Conservation (phyloP, 2,888 invertebrate genomes). For the Pandemis corylana region DNA sequence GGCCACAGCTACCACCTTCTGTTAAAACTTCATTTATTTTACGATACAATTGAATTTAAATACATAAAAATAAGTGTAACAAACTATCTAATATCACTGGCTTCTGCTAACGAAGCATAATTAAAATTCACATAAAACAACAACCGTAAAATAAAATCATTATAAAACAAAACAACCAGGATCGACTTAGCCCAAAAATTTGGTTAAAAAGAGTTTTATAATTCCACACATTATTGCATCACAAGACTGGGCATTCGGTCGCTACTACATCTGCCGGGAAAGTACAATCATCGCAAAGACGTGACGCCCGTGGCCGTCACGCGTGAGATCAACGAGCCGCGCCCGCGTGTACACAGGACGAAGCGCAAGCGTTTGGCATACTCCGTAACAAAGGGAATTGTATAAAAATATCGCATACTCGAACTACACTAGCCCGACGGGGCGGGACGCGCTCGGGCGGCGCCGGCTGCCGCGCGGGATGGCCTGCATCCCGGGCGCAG, state of each 20-base stretch:
- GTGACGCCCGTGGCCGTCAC: slow-evolving; percentile 9
- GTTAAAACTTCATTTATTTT: slow-evolving; percentile 49
- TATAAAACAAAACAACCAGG: slow-evolving; percentile 72
- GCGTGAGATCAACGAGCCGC: slow-evolving; percentile 39
- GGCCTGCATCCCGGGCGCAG: slow-evolving; percentile 47
- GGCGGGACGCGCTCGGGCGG: neutral
- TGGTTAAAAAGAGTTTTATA: slow-evolving; percentile 50
- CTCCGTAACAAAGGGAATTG: slow-evolving; percentile 39
- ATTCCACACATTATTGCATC: slow-evolving; percentile 3
- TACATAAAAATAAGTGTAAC: slow-evolving; percentile 58
- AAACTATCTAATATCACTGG: slow-evolving; percentile 80
- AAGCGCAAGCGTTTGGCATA: slow-evolving; percentile 44
- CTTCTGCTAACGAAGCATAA: slow-evolving; percentile 69
- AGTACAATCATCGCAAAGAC: slow-evolving; percentile 29
- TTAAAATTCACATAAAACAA: slow-evolving; percentile 80
- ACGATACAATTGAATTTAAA: slow-evolving; percentile 54
- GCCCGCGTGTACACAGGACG: slow-evolving; percentile 20
- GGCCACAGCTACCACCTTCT: slow-evolving; percentile 24
- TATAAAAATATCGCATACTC: slow-evolving; percentile 56
- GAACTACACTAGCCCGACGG: slow-evolving; percentile 10
- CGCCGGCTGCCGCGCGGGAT: slow-evolving; percentile 47
- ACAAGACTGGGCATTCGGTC: slow-evolving; percentile 3
- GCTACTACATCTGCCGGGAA: slow-evolving; percentile 9
- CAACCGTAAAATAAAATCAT: slow-evolving; percentile 78
- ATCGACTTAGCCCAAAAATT: slow-evolving; percentile 61